phyloP scores from a whole-genome alignment of 2,888 invertebrate genomes.

The Trilocha varians region DNA sequence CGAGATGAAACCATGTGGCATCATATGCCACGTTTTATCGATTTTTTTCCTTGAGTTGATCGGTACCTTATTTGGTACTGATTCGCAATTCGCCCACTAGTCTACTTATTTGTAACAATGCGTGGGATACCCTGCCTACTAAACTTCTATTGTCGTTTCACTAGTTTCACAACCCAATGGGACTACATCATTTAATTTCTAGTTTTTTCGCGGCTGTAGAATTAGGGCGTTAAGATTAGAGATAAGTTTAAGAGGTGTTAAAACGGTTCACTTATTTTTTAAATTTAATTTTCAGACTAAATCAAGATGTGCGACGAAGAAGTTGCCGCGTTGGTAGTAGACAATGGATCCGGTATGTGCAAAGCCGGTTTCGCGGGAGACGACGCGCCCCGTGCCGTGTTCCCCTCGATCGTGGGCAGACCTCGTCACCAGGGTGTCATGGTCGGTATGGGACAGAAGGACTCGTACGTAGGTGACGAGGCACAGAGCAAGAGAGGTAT shows the following conservation, averaged over 20 bases:
- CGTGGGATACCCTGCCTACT: conserved; percentile 50
- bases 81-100: conserved; percentile 53
- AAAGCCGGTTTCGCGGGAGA: conserved; percentile 97
- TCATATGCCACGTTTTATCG: conserved; percentile 53
- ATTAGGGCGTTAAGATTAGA: too few species aligned
- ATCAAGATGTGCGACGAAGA: conserved; percentile 74
- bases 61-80: conserved; percentile 57
- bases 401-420: conserved; percentile 95
- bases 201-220: too few species aligned
- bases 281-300: conserved; percentile 48
- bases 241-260: conserved; percentile 2
- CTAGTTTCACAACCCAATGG: too few species aligned
- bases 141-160: conserved; percentile 26
- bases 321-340: conserved; percentile 93
- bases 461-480: conserved; percentile 96
- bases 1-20: conserved; percentile 33
- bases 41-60: conserved; percentile 28
- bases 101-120: conserved; percentile 27
- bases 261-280: conserved; percentile 12
- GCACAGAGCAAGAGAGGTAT: conserved; percentile 97
- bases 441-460: conserved; percentile 99
- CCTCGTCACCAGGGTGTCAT: conserved; percentile 86
- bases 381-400: conserved; percentile 95
- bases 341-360: conserved; percentile 99
- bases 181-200: too few species aligned